These are phyloP conservation scores for Ophioninae sp. DNA, from an alignment of 2,888 invertebrate genomes.

Conservation along the genomic window DNA sequence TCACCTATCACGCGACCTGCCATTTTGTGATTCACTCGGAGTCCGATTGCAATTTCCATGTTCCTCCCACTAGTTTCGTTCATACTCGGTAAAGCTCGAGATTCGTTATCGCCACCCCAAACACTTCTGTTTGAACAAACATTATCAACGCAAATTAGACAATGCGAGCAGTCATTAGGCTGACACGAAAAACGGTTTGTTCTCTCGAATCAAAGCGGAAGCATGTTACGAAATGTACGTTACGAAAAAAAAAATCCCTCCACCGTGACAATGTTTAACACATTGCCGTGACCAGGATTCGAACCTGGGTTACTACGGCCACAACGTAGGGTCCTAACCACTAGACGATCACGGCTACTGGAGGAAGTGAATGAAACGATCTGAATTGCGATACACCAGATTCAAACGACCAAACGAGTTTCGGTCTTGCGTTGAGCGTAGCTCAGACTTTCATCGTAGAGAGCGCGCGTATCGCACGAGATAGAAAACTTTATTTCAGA, in stretches of 20 bases:
- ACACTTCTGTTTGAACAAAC: not conserved
- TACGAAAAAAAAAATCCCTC: conserved; percentile 55
- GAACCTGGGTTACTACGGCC: conserved; percentile 81
- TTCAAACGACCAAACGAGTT: conserved; percentile 12
- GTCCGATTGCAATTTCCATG: not conserved
- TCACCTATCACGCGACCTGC: not conserved
- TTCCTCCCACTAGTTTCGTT: not conserved
- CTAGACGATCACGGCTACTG: conserved; percentile 66
- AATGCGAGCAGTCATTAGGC: not conserved
- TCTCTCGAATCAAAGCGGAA: not conserved
- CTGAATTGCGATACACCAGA: conserved; percentile 4
- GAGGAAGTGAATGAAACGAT: conserved; percentile 46
- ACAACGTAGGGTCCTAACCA: conserved; percentile 80
- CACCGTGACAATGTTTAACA: conserved; percentile 64
- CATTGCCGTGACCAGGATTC: conserved; percentile 81
- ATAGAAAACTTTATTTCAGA: not conserved
- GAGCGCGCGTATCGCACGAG: not conserved
- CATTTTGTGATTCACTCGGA: not conserved
- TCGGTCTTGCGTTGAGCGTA: not conserved
- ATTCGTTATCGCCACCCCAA: not conserved
- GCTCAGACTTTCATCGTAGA: not conserved
- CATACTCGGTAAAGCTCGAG: not conserved
- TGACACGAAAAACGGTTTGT: not conserved
- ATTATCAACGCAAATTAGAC: not conserved
- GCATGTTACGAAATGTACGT: not conserved